These are phyloP conservation scores for Chironomus tentans DNA, from an alignment of 2,888 invertebrate genomes.

Conservation along the genomic window DNA sequence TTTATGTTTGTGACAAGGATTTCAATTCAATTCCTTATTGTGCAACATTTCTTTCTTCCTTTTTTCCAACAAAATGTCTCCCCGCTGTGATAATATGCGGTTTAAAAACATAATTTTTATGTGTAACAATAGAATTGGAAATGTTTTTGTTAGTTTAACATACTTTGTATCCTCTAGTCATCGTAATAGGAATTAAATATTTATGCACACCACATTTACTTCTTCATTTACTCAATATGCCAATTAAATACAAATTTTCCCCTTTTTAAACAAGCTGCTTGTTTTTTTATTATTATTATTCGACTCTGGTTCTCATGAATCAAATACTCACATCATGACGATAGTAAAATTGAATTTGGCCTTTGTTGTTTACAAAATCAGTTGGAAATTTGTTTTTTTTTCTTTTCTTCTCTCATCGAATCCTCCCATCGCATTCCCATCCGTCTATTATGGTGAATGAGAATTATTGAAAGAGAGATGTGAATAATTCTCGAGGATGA, in stretches of 20 bases:
- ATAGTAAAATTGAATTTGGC: conserved; percentile 4
- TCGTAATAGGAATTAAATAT: neutral
- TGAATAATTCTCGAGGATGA: neutral
- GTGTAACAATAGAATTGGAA: neutral
- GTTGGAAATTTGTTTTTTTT: conserved; percentile 19
- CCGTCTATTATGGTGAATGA: neutral
- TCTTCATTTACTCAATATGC: conserved; percentile 30
- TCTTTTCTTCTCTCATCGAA: neutral
- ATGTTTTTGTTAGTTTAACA: conserved; percentile 17
- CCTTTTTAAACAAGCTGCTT: neutral
- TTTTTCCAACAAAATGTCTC: neutral
- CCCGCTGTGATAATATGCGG: conserved; percentile 32
- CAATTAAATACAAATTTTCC: conserved; percentile 27
- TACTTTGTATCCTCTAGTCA: neutral
- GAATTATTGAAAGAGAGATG: neutral
- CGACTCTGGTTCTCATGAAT: conserved; percentile 9
- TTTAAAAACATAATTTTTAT: conserved; percentile 29
- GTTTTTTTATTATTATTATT: neutral
- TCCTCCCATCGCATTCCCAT: conserved; percentile 12
- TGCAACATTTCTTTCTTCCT: neutral
- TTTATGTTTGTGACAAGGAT: neutral
- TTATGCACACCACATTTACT: conserved; percentile 12
- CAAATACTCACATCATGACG: neutral
- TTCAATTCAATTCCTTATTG: neutral
- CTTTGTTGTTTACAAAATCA: conserved; percentile 18